Evolutionary conservation across 2,888 invertebrate species (phyloP), one percentile per base, ranked within the genome.

Genomic region (Notodonta dromedarius): DNA sequence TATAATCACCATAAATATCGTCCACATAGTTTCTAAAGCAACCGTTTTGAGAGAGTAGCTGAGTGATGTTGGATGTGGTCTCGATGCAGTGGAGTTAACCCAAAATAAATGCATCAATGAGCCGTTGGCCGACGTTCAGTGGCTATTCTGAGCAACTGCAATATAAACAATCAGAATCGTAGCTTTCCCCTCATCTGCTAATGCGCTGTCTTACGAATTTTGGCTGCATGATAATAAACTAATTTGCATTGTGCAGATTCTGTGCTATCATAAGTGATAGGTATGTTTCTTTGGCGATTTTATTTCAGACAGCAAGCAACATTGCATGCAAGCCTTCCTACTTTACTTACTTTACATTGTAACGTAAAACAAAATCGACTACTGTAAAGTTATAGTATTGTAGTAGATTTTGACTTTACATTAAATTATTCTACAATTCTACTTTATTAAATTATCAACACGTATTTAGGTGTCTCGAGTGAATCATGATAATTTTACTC

Each of bases 61-160:
- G 16, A 51, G 24, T 32, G 52, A 32, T 52, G 24, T 52, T 52
- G 16, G 16, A 51, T 48, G 48, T 48, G 48, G 48, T 48, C 11
- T 52, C 12, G 52, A 52, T 52, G 32, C 13, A 52, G 52, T 32
- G 5, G 52, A 24, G 52, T 52, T 52, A 4, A 13, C 52, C 52
- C 32, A 52, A 52, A 52, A 32, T 52, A 52, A 52, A 52, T 52
- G 12, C 32, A 52, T 52, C 52, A 52, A 52, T 52, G 52, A 52
- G 32, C 52, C 32, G 52, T 13, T 24, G 32, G 52, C 13, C 24
- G 24, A 32, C 13, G 11, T 12, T 5, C 52, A 11, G 52, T 35
- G 32, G 32, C 52, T 52, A 52, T 52, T 52, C 52, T 52, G 3
- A 52, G 52, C 52, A 32, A 32, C 52, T 52, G 52, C 52, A 52